Base-by-base conservation (phyloP, 2,888 invertebrate genomes). In the Leptopilina myrica region DNA sequence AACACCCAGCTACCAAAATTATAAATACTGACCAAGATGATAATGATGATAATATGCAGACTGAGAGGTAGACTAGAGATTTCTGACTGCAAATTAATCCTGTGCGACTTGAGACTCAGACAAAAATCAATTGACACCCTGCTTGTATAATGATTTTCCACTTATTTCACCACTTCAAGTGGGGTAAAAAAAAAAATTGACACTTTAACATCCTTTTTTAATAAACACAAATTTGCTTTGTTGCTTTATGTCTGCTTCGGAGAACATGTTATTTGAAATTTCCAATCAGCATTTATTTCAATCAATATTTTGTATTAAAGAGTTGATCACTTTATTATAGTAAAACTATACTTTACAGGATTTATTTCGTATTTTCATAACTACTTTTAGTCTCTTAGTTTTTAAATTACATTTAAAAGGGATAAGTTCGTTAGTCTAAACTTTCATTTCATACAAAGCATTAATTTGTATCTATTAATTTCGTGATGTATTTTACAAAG, bases 1-100 rank as follows among this genome's bases (percentile, higher is more conserved):
- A 87, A 83, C 82, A 53, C 78, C 78, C 77, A 83, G 82, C 84
- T 81, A 81, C 83, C 82, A 83, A 81, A 83, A 82, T 76, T 76
- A 77, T 64, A 66, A 77, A 6, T 76, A 26, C 64, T 83, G 83
- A 85, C 83, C 83, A 86, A 85, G 82, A 84, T 86, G 33, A 33
- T 80, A 62, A 33, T 20, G 20, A 20, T 20, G 20, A 20, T 20
- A 20, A 20, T 20, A 20, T 62, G 85, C 80, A 86, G 86, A 87
- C 87, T 87, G 86, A 87, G 43, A 43, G 81, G 76, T 85, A 85
- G 81, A 83, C 82, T 82, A 81, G 78, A 76, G 79, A 85, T 86
- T 82, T 78, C 43, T 75, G 78, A 73, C 77, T 53, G 49, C n/a
- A 64, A 64, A 56, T 77, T 26, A n/a, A 33, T n/a, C 46, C 20